Percentiles rank a stretch among this genome's conserved stretches.
Evolutionary conservation across 2,113 vertebrate genomes (phyloP).

Genomic region (Pachypanchax playfairii): DNA sequence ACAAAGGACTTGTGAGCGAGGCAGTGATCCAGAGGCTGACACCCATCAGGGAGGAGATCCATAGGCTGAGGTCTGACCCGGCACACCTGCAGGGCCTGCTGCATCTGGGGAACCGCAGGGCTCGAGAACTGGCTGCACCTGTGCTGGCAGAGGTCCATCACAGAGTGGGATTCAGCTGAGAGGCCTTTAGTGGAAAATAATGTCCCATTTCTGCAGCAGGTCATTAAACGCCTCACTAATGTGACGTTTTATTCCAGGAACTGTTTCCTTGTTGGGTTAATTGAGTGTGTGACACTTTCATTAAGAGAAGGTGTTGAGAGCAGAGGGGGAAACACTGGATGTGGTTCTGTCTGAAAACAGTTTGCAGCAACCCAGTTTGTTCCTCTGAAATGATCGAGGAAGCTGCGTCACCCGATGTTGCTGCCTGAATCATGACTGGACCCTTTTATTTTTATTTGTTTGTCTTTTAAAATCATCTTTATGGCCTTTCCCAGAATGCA

Average conservation of each 20-base stretch:
- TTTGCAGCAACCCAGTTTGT: not conserved
- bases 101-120: constrained; percentile 79
- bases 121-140: constrained; percentile 85
- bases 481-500: too few relatives aligned
- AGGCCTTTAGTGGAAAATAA: not conserved
- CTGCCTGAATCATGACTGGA: too few relatives aligned
- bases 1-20: constrained; percentile 90
- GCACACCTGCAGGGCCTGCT: constrained; percentile 84
- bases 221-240: not conserved
- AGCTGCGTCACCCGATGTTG: not conserved
- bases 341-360: not conserved
- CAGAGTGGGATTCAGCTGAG: constrained; percentile 87
- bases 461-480: too few relatives aligned
- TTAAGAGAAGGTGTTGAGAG: not conserved
- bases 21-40: constrained; percentile 86
- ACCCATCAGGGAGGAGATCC: constrained; percentile 86
- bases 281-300: not conserved
- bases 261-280: not conserved
- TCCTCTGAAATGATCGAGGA: not conserved
- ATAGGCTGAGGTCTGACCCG: constrained; percentile 82
- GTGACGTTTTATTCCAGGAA: constrained; percentile 1
- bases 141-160: constrained; percentile 83
- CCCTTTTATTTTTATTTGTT: too few relatives aligned
- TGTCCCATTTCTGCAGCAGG: not conserved
- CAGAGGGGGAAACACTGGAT: not conserved